Evolutionary conservation across 1,140 invertebrate species (phyloP), one percentile per base, ranked within the genome.

Genomic region (Aphaenogaster rudis): DNA sequence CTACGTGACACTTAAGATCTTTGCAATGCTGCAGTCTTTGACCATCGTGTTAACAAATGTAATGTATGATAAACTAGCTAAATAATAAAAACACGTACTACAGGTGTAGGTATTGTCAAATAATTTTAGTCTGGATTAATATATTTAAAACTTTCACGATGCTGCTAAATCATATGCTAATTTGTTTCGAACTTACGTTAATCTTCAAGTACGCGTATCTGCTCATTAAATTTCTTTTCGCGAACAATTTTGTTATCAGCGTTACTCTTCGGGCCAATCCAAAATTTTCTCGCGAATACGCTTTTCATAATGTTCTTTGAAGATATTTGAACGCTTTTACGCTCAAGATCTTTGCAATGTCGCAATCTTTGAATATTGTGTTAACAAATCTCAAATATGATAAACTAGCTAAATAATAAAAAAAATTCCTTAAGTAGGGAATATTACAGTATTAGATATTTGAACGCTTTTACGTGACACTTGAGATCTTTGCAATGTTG

Each of bases 291-390:
- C 74, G 33, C 59, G 48, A 50, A 54, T 54, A 50, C 54, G 82
- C 88, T 89, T 71, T 74, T 88, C 88, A 79, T 80, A 86, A 86
- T 42, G 80, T 86, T 86, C 80, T 61, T 78, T 79, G 72, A 61
- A 6, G 74, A 28, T 28, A 28, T 28, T 28, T 28, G 28, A 28
- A 28, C 28, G 28, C 28, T 28, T 28, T 28, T 28, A 28, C 28
- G 28, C 28, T 28, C 1, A 28, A 28, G 28, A 28, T 28, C 28
- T 28, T 28, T 0, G 28, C 28, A 28, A 28, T 28, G 28, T 28
- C 28, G 28, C 28, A 28, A 28, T 28, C 28, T 28, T 28, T 28
- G 28, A 28, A 28, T 28, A 28, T 28, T 0, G 28, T 28, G 28
- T 28, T 28, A 28, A 28, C 28, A 28, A 28, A 28, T 28, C 28